Evolutionary conservation across 2,797 vertebrate genomes (phyloP), one percentile per base, ranked within the genome.

Genomic region (Acanthurus leucopareius): DNA sequence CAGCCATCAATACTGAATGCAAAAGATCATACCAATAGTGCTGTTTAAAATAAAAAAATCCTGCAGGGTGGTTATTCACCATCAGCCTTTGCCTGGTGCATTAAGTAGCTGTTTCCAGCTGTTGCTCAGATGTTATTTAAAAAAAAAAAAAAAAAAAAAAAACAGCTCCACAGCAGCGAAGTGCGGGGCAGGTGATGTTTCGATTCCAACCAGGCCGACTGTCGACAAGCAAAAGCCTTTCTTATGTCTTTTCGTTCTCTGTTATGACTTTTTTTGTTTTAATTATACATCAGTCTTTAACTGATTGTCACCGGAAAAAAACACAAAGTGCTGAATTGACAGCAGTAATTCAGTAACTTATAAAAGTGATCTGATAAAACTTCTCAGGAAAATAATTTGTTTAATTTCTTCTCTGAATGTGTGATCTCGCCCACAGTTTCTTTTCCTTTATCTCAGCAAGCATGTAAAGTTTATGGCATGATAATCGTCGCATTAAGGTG

Each of bases 341-440:
- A 15, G 1, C n/a, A n/a, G 7, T 52, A 44, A 10, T 51, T 68
- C 32, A 64, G 10, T 15, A 20, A 13, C 32, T 48, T 49, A 9
- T 58, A 22, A 28, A 20, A 25, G 17, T 28, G 2, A 69, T 48
- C 35, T 58, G 5, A 54, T 49, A 10, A 73, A 79, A 71, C 2
- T 17, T 19, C 20, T 48, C 11, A 32, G 17, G 60, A 56, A 72
- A 68, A 10, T 7, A 52, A 28, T 49, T 15, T 0, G 1, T 62
- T 82, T 62, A 17, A 68, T 59, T 16, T 49, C 5, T 80, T 6
- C 17, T 16, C 32, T 20, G 42, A 72, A 60, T 28, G 16, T 65
- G 75, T 10, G 48, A 77, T 42, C 15, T 48, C 67, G 28, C 67
- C 79, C 64, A 75, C 65, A n/a, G 40, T 51, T 77, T 76, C 52